Conservation (phyloP, 1,140 invertebrate genomes). For the Papilio xuthus region DNA sequence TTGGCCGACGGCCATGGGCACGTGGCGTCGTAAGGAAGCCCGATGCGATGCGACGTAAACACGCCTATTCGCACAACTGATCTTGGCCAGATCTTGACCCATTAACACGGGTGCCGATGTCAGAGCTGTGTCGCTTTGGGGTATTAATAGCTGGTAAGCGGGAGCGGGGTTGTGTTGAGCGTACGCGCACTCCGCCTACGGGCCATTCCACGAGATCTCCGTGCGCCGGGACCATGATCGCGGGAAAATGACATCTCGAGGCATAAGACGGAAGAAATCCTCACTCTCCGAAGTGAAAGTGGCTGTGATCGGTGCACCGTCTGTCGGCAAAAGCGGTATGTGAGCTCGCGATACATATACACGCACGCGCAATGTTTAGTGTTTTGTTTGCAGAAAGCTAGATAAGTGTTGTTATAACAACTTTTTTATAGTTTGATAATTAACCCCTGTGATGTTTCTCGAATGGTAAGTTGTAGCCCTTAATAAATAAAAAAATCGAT, state of each 20-base stretch:
- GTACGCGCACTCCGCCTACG: conserved; percentile 46
- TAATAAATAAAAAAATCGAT: not conserved
- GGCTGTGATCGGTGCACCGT: conserved; percentile 91
- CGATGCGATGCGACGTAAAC: conserved; percentile 67
- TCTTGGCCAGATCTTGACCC: conserved; percentile 81
- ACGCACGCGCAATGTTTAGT: not conserved
- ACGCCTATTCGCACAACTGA: conserved; percentile 72
- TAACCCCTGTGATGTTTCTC: not conserved
- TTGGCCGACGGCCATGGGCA: conserved; percentile 63
- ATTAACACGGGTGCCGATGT: conserved; percentile 75
- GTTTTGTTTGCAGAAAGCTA: not conserved
- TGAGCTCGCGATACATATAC: conserved; percentile 43
- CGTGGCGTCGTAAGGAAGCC: conserved; percentile 65
- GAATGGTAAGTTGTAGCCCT: not conserved
- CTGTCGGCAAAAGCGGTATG: conserved; percentile 94
- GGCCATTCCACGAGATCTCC: conserved; percentile 52
- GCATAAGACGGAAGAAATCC: conserved; percentile 93
- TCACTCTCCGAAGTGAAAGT: conserved; percentile 94
- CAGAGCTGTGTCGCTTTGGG: conserved; percentile 71
- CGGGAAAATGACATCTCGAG: conserved; percentile 84
- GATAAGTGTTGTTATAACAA: not conserved
- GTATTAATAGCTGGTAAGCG: conserved; percentile 69
- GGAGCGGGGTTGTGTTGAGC: conserved; percentile 57
- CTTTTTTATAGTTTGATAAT: not conserved
- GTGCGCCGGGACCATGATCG: conserved; percentile 53